These are phyloP conservation scores for Drosophila kepulauana DNA, from an alignment of 1,140 invertebrate genomes.

Conservation along the genomic window DNA sequence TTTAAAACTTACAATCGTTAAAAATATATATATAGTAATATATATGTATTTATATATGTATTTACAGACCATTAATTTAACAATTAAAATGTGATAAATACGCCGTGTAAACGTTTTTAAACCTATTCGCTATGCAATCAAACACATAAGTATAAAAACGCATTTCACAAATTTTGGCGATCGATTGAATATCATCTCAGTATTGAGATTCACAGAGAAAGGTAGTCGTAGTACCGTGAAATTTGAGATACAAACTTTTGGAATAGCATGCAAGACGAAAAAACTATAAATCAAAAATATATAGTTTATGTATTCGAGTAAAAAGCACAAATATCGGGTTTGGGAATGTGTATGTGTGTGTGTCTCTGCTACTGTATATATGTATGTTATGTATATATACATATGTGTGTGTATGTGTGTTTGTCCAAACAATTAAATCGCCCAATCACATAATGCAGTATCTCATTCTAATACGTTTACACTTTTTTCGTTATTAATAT, in stretches of 20 bases:
- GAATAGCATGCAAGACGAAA: constrained; percentile 24
- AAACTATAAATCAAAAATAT: constrained; percentile 16
- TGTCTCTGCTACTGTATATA: constrained; percentile 17
- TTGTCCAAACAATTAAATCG: constrained; percentile 70
- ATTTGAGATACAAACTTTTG: constrained; percentile 49
- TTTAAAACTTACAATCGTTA: constrained; percentile 40
- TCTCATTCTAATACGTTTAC: constrained; percentile 29
- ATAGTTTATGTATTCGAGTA: constrained; percentile 33
- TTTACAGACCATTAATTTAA: constrained; percentile 70
- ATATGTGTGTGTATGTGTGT: constrained; percentile 12
- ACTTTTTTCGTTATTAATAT: constrained; percentile 46
- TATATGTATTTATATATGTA: constrained; percentile 59
- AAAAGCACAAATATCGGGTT: constrained; percentile 24
- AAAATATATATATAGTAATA: constrained; percentile 21
- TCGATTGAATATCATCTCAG: constrained; percentile 34
- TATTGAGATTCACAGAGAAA: constrained; percentile 53
- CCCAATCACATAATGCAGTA: constrained; percentile 77
- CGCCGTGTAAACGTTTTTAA: constrained; percentile 41
- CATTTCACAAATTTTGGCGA: constrained; percentile 51
- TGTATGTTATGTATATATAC: constrained; percentile 18
- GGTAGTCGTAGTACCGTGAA: constrained; percentile 48
- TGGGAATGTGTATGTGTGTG: constrained; percentile 59
- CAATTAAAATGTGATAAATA: constrained; percentile 69
- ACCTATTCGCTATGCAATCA: constrained; percentile 47
- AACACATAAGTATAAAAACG: constrained; percentile 44